Percentiles rank a stretch among this genome's conserved stretches.
Evolutionary conservation across 2,888 invertebrate species (phyloP).

Genomic region (Volucella inflata): DNA sequence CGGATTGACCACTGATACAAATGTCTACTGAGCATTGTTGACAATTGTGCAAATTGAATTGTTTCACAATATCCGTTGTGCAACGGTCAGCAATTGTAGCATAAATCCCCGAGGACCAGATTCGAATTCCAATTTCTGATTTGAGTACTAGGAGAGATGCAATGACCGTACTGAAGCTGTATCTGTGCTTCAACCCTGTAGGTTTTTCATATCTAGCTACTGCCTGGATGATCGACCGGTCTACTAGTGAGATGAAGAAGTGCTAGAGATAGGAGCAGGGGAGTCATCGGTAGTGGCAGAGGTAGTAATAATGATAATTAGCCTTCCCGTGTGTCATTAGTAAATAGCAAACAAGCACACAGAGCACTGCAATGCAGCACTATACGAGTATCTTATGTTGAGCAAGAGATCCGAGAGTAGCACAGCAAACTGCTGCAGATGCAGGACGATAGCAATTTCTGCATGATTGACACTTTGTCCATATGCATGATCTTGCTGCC

Average conservation of each 20-base stretch:
- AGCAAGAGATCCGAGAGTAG: constrained; percentile 56
- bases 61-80: constrained; percentile 65
- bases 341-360: constrained; percentile 72
- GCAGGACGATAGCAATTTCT: constrained; percentile 78
- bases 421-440: constrained; percentile 56
- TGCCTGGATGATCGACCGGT: constrained; percentile 41
- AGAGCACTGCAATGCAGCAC: constrained; percentile 41
- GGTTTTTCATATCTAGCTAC: constrained; percentile 48
- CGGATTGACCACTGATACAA: neutral
- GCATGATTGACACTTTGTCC: constrained; percentile 80
- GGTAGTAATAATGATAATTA: constrained; percentile 65
- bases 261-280: constrained; percentile 23
- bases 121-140: neutral
- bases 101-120: constrained; percentile 41
- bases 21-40: constrained; percentile 40
- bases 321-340: constrained; percentile 71
- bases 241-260: neutral
- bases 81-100: constrained; percentile 59
- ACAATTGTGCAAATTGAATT: constrained; percentile 72
- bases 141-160: constrained; percentile 58
- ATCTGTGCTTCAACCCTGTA: constrained; percentile 55
- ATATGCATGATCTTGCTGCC: constrained; percentile 78
- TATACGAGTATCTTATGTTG: constrained; percentile 54
- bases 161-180: constrained; percentile 42
- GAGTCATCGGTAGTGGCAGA: constrained; percentile 19